Percentiles rank a stretch among this genome's conserved stretches.
These are phyloP conservation scores for Steinernema feltiae DNA, from an alignment of 1,140 invertebrate genomes.

Conservation along the genomic window DNA sequence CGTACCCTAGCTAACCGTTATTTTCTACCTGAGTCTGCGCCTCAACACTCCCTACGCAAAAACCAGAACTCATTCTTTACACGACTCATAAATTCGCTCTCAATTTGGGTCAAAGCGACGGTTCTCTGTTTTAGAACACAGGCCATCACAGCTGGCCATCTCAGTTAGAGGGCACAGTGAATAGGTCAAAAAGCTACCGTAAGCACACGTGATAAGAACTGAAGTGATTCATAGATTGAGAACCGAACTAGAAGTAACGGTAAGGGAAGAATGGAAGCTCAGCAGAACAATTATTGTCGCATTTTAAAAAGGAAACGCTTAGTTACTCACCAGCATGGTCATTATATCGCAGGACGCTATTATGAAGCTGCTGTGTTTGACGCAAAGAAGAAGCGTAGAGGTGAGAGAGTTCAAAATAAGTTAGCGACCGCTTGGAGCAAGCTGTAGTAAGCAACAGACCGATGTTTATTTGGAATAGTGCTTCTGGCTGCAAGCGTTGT, in stretches of 20 bases:
- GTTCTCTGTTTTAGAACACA: not conserved
- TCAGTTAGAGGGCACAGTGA: not conserved
- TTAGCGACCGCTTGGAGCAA: not conserved
- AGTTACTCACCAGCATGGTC: not conserved
- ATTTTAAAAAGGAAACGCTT: not conserved
- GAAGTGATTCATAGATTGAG: no score
- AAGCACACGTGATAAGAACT: no score
- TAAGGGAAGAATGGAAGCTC: not conserved
- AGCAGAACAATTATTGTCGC: not conserved
- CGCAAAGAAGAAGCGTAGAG: no score
- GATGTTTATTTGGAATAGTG: conserved; percentile 13
- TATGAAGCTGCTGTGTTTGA: no score
- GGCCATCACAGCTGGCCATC: not conserved
- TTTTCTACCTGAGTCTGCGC: not conserved
- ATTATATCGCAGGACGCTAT: not conserved
- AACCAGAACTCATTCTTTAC: conserved; percentile 4
- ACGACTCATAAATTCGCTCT: conserved; percentile 3
- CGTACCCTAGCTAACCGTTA: conserved; percentile 10
- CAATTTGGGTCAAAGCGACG: not conserved
- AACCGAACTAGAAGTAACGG: no score
- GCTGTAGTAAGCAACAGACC: not conserved
- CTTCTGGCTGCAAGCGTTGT: conserved; percentile 12
- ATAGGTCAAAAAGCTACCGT: no score
- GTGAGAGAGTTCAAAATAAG: not conserved
- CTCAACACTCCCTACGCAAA: not conserved